These are phyloP conservation scores for Aphelinus atriplicis DNA, from an alignment of 1,140 invertebrate genomes.

Conservation along the genomic window DNA sequence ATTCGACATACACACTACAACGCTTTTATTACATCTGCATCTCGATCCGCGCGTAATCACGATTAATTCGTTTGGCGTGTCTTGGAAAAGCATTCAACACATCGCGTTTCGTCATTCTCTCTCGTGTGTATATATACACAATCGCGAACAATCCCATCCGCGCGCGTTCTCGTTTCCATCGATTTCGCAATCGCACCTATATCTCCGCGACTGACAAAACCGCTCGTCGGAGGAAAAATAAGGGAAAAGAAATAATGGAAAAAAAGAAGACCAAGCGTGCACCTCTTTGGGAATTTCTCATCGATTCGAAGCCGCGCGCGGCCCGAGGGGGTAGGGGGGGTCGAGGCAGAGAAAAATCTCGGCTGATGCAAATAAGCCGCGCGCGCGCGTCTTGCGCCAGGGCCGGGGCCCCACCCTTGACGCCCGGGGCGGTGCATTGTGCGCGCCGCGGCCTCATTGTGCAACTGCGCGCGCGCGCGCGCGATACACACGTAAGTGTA, in stretches of 20 bases:
- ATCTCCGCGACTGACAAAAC: too few relatives aligned
- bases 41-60: slow-evolving; percentile 9
- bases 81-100: slow-evolving; percentile 29
- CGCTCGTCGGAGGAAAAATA: too few relatives aligned
- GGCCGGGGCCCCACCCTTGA: slow-evolving; percentile 57
- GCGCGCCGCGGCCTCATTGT: slow-evolving; percentile 19
- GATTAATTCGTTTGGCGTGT: neutral
- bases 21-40: slow-evolving; percentile 16
- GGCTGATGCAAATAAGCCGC: too few relatives aligned
- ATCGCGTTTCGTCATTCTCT: slow-evolving; percentile 52
- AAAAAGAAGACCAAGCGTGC: too few relatives aligned
- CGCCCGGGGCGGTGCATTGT: slow-evolving; percentile 48
- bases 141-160: too few relatives aligned
- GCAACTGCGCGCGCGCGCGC: slow-evolving; percentile 43
- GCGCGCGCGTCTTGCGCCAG: neutral
- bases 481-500: slow-evolving; percentile 50
- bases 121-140: slow-evolving; percentile 44
- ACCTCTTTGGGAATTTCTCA: too few relatives aligned
- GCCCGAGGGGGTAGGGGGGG: too few relatives aligned
- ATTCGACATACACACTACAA: slow-evolving; percentile 23
- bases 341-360: too few relatives aligned
- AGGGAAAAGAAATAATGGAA: too few relatives aligned
- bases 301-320: too few relatives aligned
- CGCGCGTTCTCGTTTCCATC: too few relatives aligned
- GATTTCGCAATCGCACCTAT: too few relatives aligned